Evolutionary conservation across 2,113 vertebrate genomes (phyloP).

Genomic region (Periophthalmodon schlosseri): DNA sequence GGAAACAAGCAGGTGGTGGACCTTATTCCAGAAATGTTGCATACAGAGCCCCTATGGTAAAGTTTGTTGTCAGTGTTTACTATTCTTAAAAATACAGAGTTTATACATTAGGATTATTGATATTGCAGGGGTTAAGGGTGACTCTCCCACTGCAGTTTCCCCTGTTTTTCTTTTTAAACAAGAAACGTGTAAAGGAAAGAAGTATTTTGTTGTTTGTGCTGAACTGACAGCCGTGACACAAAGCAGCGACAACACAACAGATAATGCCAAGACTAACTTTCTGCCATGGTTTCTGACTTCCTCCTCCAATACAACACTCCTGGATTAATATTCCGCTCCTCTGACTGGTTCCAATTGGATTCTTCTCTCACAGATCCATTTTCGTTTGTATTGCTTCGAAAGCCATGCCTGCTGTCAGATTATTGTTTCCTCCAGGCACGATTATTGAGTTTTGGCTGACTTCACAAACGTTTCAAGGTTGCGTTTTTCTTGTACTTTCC

Average conservation of each 20-base stretch:
- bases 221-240: background rate
- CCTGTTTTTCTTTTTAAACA: background rate
- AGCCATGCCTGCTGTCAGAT: constrained; percentile 15
- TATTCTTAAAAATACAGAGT: background rate
- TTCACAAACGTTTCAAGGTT: background rate
- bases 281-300: background rate
- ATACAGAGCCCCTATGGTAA: no score
- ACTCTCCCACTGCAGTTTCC: background rate
- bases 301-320: background rate
- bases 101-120: background rate
- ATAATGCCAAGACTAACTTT: constrained; percentile 9
- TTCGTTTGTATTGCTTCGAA: constrained; percentile 10
- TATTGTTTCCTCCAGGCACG: constrained; percentile 34
- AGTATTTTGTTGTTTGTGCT: background rate
- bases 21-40: no score
- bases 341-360: background rate
- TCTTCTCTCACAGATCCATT: background rate
- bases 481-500: constrained; percentile 21
- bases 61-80: background rate
- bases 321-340: background rate
- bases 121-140: no score
- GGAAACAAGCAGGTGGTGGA: no score
- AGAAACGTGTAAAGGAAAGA: background rate
- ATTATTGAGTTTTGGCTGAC: constrained; percentile 50
- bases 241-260: background rate